Percentiles rank a stretch among this genome's conserved stretches.
phyloP scores from a whole-genome alignment of 2,888 invertebrate genomes.

The Belgica antarctica region DNA sequence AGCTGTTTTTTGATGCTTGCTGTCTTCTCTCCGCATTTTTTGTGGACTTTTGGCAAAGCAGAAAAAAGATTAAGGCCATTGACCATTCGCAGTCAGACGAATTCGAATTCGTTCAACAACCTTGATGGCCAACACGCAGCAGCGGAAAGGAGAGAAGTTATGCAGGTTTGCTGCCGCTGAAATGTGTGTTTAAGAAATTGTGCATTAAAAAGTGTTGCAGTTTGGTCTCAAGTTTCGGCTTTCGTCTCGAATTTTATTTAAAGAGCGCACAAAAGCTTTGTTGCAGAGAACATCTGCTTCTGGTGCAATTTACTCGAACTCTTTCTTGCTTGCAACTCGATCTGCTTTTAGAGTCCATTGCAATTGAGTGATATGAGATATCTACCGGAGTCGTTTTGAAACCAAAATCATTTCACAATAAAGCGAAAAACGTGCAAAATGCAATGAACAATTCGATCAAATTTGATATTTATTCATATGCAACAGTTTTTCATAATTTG shows the following conservation, averaged over 20 bases:
- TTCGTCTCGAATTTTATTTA: no score
- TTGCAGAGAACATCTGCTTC: conserved; percentile 1
- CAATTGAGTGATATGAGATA: no score
- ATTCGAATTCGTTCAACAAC: conserved; percentile 35
- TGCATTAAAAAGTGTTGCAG: conserved; percentile 22
- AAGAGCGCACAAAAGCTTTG: neutral
- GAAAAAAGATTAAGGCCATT: conserved; percentile 43
- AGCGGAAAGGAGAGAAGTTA: conserved; percentile 13
- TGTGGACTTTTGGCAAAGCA: neutral
- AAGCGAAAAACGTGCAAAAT: no score
- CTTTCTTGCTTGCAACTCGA: no score
- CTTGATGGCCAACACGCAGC: conserved; percentile 32
- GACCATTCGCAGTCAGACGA: conserved; percentile 37
- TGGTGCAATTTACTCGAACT: neutral
- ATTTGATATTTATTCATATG: no score
- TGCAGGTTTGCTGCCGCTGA: conserved; percentile 37
- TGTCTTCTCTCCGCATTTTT: neutral
- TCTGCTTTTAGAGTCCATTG: no score
- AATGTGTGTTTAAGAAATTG: no score
- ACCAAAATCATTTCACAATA: no score
- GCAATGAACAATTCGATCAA: no score
- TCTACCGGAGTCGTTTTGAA: no score
- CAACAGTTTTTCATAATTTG: no score
- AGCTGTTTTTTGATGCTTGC: conserved; percentile 19
- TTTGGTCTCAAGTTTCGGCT: conserved; percentile 32